Conservation (phyloP, 2,888 invertebrate genomes). For the Nemotelus pantherinus region DNA sequence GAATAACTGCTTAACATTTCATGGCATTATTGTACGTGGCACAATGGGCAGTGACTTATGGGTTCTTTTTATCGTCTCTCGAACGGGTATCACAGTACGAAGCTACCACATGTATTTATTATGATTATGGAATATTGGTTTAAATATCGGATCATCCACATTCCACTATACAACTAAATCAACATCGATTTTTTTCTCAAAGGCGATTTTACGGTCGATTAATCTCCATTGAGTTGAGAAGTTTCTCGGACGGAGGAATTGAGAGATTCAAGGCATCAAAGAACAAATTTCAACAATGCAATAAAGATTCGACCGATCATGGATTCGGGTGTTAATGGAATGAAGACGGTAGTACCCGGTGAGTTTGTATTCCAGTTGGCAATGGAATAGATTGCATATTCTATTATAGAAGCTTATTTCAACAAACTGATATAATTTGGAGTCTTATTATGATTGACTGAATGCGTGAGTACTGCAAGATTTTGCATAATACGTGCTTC, state of each 20-base stretch:
- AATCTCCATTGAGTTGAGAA: constrained; percentile 10
- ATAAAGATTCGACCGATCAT: background rate
- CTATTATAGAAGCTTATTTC: too few relatives aligned
- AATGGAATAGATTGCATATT: too few relatives aligned
- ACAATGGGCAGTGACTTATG: constrained; percentile 21
- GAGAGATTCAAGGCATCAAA: constrained; percentile 27
- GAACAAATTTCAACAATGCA: background rate
- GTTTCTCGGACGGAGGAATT: background rate
- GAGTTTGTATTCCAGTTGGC: too few relatives aligned
- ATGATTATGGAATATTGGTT: constrained; percentile 22
- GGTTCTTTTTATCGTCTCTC: constrained; percentile 16
- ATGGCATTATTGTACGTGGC: constrained; percentile 12
- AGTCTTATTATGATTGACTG: too few relatives aligned
- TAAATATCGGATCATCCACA: constrained; percentile 15
- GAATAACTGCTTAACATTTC: constrained; percentile 21
- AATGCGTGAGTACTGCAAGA: too few relatives aligned
- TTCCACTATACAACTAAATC: background rate
- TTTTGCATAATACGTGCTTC: too few relatives aligned
- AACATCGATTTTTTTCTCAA: constrained; percentile 16
- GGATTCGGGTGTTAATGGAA: background rate
- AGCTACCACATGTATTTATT: constrained; percentile 12
- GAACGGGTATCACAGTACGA: background rate
- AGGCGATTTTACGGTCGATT: constrained; percentile 14
- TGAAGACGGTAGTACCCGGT: background rate
- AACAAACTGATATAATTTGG: too few relatives aligned